These are phyloP conservation scores for Odontomyia ornata DNA, from an alignment of 2,888 invertebrate species.

Conservation along the genomic window DNA sequence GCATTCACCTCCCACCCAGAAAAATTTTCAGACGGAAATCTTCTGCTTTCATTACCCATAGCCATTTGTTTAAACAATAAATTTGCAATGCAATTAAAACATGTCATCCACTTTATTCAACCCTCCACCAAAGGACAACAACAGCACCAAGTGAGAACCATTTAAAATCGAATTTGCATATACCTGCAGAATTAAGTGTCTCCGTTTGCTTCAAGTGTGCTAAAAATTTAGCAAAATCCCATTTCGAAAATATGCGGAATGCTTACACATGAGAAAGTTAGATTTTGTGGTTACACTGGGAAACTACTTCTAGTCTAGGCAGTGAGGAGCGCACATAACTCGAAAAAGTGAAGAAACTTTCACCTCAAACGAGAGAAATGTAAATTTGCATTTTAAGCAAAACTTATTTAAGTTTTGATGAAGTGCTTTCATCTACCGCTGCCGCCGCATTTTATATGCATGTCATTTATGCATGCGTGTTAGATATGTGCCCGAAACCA, in stretches of 20 bases:
- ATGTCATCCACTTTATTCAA: too few relatives aligned
- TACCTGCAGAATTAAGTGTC: not conserved
- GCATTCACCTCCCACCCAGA: too few relatives aligned
- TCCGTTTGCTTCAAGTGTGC: not conserved
- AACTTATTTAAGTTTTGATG: slow-evolving; percentile 50
- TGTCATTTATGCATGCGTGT: not conserved
- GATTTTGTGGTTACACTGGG: slow-evolving; percentile 13
- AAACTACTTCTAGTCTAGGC: slow-evolving; percentile 3
- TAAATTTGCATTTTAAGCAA: slow-evolving; percentile 50
- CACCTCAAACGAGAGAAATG: slow-evolving; percentile 39
- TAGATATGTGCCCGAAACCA: not conserved
- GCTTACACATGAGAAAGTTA: slow-evolving; percentile 25
- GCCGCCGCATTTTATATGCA: not conserved
- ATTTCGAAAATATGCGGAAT: slow-evolving; percentile 14
- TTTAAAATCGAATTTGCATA: not conserved
- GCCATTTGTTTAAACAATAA: too few relatives aligned
- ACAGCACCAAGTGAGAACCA: not conserved
- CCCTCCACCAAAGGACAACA: not conserved
- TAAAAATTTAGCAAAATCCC: slow-evolving; percentile 15
- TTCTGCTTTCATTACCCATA: too few relatives aligned
- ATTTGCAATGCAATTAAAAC: too few relatives aligned
- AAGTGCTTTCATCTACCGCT: slow-evolving; percentile 45
- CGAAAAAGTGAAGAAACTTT: slow-evolving; percentile 30
- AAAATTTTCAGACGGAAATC: too few relatives aligned
- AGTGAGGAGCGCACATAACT: not conserved